Evolutionary conservation across 37 sponge, comb jelly and placozoan species (phyloP), one percentile per base, ranked within the genome.

Genomic region (Tethya wilhelma): DNA sequence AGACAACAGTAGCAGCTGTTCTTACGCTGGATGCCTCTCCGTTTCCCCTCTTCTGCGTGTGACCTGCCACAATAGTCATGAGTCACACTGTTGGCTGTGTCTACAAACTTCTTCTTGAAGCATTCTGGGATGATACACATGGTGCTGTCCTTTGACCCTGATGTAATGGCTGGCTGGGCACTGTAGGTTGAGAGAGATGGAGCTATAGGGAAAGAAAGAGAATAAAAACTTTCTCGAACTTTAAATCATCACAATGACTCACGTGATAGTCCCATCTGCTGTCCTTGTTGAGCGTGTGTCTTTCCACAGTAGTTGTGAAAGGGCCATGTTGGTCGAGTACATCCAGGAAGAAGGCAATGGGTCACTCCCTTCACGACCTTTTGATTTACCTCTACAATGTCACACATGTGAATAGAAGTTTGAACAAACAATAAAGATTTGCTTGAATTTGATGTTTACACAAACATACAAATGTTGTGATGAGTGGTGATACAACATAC

Each of bases 221-320:
- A n/a, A n/a, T n/a, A n/a, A n/a, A n/a, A n/a, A n/a, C n/a, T n/a
- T n/a, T n/a, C n/a, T n/a, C n/a, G n/a, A n/a, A n/a, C n/a, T n/a
- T n/a, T n/a, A n/a, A n/a, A n/a, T n/a, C n/a, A n/a, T n/a, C n/a
- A n/a, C n/a, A n/a, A n/a, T 28, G 28, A 57, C 87, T 84, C 69
- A 94, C 95, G 69, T 39, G 44, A 41, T 2, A 94, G 69, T 22
- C 88, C 85, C 41, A 19, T 26, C 26, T 74, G 65, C 56, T 30
- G 80, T 17, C 95, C 95, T 17, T 40, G 7, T 5, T 86, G 44
- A 40, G 95, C 90, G 73, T 94, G 95, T 22, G 85, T 87, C 69
- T 59, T 90, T 8, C 95, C 82, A 43, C 95, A 94, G 85, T 94
- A 94, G 84, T 94, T 94, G 78, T 66, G 76, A 59, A 94, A 94